phyloP scores from a whole-genome alignment of 2,113 vertebrate species.

The Marmota monax region DNA sequence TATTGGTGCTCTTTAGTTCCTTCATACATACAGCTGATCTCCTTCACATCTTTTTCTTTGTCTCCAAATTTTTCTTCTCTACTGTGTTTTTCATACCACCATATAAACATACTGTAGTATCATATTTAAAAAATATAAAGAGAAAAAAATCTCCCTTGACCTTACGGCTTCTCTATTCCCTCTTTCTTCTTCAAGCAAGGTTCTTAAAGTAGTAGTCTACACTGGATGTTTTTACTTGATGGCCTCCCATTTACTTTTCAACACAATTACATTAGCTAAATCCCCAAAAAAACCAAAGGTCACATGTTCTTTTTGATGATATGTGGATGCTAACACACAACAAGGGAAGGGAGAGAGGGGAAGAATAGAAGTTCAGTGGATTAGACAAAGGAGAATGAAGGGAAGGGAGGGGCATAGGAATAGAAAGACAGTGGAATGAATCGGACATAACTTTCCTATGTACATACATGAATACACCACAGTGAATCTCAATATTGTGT shows the following conservation, averaged over 20 bases:
- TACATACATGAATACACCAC: too few relatives aligned
- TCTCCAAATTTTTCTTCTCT: slow-evolving; percentile 26
- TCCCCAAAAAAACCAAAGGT: too few relatives aligned
- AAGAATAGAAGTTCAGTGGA: too few relatives aligned
- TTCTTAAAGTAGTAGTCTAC: background rate
- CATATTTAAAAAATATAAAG: background rate
- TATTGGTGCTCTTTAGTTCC: background rate
- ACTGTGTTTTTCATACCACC: background rate
- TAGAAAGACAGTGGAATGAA: too few relatives aligned
- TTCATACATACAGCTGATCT: background rate
- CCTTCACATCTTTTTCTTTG: slow-evolving; percentile 15
- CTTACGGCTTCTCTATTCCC: background rate
- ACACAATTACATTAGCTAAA: background rate
- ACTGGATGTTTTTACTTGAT: slow-evolving; percentile 16
- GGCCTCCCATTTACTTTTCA: slow-evolving; percentile 23
- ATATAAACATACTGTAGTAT: background rate
- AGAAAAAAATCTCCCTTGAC: background rate
- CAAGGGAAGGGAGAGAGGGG: too few relatives aligned
- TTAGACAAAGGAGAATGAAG: too few relatives aligned
- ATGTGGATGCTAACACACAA: too few relatives aligned
- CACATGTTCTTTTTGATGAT: too few relatives aligned
- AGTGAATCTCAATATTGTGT: too few relatives aligned
- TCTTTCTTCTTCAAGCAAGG: background rate
- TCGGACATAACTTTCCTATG: too few relatives aligned
- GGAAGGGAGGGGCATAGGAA: too few relatives aligned